Evolutionary conservation across 2,113 vertebrate species (phyloP), one percentile per base, ranked within the genome.

Genomic region (Alligator mississippiensis): DNA sequence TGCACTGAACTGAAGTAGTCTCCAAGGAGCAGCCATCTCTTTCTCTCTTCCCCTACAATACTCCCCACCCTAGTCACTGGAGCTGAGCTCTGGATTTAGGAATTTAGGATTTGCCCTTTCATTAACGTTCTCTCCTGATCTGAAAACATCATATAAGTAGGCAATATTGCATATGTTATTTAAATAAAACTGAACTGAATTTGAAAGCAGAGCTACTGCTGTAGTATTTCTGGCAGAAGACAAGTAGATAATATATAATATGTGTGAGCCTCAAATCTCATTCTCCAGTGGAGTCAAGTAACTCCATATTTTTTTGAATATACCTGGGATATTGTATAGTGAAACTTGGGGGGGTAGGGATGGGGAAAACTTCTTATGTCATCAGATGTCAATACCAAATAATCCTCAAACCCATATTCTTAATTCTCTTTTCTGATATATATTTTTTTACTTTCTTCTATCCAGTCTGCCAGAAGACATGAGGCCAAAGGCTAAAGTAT

Each of bases 291-390:
- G 82, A 68, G 4, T 61, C 13, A 81, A 84, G 54, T 62, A n/a
- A 62, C 47, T 7, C 19, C 3, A 5, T 81, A 78, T 94, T 17
- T 10, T 77, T 82, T n/a, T 85, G 63, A 57, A 57, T 87, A 63
- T 75, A 87, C 9, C 17, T 22, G 30, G 89, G 28, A 87, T 11
- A 88, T 4, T 82, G 72, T 76, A 57, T 8, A 34, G 16, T 25
- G 34, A 85, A 80, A 58, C 2, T 54, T 8, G 2, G 2, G 0
- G 1, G 19, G 1, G 8, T 34, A 1, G 4, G 2, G 2, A 3
- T 13, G 6, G 21, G 18, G 15, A 24, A 15, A n/a, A 47, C 8
- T 47, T 47, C 30, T 22, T 47, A 24, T 11, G 38, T 38, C 47
- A 24, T 15, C 70, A 68, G n/a, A 9, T 30, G 16, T 68, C 15